phyloP scores from a whole-genome alignment of 2,888 invertebrate genomes.

The Tricholauxania praeusta region DNA sequence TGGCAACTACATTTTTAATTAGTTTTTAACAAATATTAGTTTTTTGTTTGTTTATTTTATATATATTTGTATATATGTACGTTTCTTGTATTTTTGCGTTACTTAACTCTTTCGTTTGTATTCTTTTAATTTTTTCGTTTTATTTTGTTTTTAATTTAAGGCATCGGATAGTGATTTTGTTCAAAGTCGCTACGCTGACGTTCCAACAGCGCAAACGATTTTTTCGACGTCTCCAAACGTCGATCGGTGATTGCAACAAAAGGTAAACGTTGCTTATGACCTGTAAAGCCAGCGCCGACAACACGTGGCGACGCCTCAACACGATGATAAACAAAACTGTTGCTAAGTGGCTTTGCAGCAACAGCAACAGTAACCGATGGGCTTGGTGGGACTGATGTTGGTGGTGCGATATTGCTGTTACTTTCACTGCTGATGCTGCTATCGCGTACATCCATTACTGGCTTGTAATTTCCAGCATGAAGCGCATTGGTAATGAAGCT shows the following conservation, averaged over 20 bases:
- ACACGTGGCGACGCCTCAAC: slow-evolving; percentile 61
- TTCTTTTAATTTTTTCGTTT: slow-evolving; percentile 25
- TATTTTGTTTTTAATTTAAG: slow-evolving; percentile 54
- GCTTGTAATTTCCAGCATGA: slow-evolving; percentile 35
- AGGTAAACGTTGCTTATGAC: slow-evolving; percentile 64
- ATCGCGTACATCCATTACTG: slow-evolving; percentile 14
- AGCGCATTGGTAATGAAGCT: slow-evolving; percentile 28
- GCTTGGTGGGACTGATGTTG: slow-evolving; percentile 35
- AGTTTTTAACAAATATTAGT: slow-evolving; percentile 32
- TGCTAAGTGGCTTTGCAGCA: slow-evolving; percentile 45
- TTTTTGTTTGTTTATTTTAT: slow-evolving; percentile 25
- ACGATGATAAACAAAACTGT: slow-evolving; percentile 66
- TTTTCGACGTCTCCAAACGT: slow-evolving; percentile 63
- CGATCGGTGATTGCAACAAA: slow-evolving; percentile 68
- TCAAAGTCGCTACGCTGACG: slow-evolving; percentile 63
- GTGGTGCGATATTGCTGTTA: slow-evolving; percentile 26
- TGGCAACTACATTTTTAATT: slow-evolving; percentile 13
- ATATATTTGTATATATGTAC: background rate
- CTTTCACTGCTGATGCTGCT: slow-evolving; percentile 20
- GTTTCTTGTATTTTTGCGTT: slow-evolving; percentile 22
- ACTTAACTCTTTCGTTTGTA: slow-evolving; percentile 3
- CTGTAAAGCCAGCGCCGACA: slow-evolving; percentile 55
- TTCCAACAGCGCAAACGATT: slow-evolving; percentile 45
- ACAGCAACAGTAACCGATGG: background rate
- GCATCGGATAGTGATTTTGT: slow-evolving; percentile 67